Conservation (phyloP, 1,140 invertebrate species). For the Tetramorium parvispinum region DNA sequence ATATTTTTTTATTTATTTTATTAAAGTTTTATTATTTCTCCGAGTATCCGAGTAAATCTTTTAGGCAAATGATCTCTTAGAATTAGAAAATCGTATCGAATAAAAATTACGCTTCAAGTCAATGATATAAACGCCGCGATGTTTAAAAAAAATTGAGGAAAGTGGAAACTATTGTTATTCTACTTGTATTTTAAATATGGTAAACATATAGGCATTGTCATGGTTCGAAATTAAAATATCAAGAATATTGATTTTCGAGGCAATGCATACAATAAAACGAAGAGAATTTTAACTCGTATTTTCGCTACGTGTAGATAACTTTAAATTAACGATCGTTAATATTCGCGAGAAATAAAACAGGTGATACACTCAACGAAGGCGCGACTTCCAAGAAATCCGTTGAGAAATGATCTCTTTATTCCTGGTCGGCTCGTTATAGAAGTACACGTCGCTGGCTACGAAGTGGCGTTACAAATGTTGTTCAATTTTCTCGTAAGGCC, state of each 20-base stretch:
- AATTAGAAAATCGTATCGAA: neutral
- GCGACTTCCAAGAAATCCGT: constrained; percentile 34
- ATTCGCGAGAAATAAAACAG: neutral
- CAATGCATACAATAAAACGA: neutral
- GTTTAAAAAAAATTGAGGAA: neutral
- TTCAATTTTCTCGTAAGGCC: constrained; percentile 45
- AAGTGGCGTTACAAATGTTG: constrained; percentile 43
- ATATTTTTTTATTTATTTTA: constrained; percentile 50
- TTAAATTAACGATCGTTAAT: constrained; percentile 24
- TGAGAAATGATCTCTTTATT: constrained; percentile 40
- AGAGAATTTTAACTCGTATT: neutral
- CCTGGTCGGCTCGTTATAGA: constrained; percentile 18
- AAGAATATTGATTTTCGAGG: neutral
- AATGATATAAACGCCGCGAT: neutral
- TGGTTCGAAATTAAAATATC: neutral
- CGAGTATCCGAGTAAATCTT: neutral
- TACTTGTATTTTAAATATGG: neutral
- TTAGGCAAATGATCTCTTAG: constrained; percentile 47
- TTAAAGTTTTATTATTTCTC: constrained; percentile 67
- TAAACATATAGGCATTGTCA: neutral
- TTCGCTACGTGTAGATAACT: neutral
- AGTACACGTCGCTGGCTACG: constrained; percentile 17
- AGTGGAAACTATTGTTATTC: neutral
- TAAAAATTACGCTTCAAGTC: constrained; percentile 31
- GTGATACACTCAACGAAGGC: neutral